Evolutionary conservation across 2,888 invertebrate species (phyloP).

Genomic region (Lasius platythorax): DNA sequence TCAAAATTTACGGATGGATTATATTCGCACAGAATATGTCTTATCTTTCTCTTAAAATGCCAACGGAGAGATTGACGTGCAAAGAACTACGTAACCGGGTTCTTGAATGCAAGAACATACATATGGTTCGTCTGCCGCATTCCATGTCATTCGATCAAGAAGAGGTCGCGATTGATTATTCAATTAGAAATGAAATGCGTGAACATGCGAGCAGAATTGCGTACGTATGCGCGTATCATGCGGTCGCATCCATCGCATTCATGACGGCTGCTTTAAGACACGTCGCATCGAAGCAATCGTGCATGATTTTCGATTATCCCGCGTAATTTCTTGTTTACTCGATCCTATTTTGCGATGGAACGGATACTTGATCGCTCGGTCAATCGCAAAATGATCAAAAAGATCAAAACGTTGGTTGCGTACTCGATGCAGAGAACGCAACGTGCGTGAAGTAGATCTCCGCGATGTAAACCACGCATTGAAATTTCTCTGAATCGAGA

Average conservation of each 20-base stretch:
- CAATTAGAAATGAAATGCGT: constrained; percentile 68
- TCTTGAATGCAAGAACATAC: constrained; percentile 40
- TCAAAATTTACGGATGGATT: not conserved
- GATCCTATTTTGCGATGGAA: constrained; percentile 34
- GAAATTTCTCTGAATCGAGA: constrained; percentile 17
- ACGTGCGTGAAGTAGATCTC: not conserved
- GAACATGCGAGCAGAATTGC: constrained; percentile 28
- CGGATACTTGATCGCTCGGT: constrained; percentile 5
- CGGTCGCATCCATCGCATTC: constrained; percentile 18
- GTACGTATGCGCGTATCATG: constrained; percentile 13
- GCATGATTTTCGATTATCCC: constrained; percentile 23
- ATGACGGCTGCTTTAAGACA: not conserved
- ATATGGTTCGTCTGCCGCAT: constrained; percentile 62
- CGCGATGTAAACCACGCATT: constrained; percentile 11
- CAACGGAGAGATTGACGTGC: not conserved
- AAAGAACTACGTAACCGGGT: constrained; percentile 60
- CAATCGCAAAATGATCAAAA: not conserved
- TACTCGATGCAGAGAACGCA: constrained; percentile 1
- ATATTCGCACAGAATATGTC: not conserved
- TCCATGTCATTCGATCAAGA: constrained; percentile 66
- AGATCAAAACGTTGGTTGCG: not conserved
- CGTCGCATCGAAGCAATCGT: not conserved
- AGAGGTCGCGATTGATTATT: constrained; percentile 69
- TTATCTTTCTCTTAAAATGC: not conserved
- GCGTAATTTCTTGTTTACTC: constrained; percentile 36